Conservation (phyloP, 2,797 vertebrate species). For the Arvicola amphibius region DNA sequence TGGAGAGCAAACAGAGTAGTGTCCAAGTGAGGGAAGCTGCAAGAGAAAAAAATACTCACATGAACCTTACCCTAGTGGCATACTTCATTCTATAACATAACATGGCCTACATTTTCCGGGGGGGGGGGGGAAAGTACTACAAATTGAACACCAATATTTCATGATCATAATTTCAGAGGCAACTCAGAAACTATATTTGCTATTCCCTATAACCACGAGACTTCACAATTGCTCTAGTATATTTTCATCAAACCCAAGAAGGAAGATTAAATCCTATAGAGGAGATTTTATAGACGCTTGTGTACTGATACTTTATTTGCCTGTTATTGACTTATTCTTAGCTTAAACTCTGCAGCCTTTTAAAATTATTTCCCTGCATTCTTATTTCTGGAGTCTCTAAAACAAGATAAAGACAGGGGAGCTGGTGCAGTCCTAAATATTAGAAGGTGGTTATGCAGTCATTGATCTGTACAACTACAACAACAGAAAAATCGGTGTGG, state of each 20-base stretch:
- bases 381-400: not conserved
- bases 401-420: not conserved
- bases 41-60: not conserved
- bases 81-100: not conserved
- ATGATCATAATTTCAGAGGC: not conserved
- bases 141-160: not conserved
- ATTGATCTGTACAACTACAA: not conserved
- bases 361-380: not conserved
- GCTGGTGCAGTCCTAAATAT: not conserved
- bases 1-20: not conserved
- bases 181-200: not conserved
- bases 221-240: not conserved
- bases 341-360: not conserved
- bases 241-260: not conserved
- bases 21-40: accelerated
- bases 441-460: not conserved
- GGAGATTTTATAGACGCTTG: not conserved
- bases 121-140: not conserved
- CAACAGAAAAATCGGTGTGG: not conserved
- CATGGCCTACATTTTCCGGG: too few species aligned
- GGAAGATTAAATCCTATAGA: not conserved
- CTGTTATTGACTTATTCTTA: not conserved
- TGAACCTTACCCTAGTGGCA: too few species aligned
- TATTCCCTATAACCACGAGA: not conserved
- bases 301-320: not conserved